A percentile compares a stretch with the other conserved stretches of the same genome.
These are phyloP conservation scores for Allophyes oxyacanthae DNA, from an alignment of 2,888 invertebrate species.

Conservation along the genomic window DNA sequence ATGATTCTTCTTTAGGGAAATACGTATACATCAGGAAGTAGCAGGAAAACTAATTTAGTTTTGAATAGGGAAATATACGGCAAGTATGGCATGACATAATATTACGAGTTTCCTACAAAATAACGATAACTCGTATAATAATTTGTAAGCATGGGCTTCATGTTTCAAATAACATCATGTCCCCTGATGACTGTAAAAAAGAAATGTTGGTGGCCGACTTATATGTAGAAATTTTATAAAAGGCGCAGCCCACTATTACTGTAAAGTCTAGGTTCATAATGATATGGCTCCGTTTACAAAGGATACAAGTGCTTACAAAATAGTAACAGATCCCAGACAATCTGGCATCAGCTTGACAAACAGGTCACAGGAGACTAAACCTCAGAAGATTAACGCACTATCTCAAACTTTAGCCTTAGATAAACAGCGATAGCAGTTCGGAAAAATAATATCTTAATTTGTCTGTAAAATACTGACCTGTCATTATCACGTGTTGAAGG, in stretches of 20 bases:
- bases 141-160: constrained; percentile 1
- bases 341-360: constrained; percentile 4
- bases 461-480: constrained; percentile 69
- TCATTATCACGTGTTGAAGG: constrained; percentile 65
- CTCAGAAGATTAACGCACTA: constrained; percentile 14
- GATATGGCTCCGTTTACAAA: constrained; percentile 11
- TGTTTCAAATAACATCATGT: constrained; percentile 7
- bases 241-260: constrained; percentile 11
- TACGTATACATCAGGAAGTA: neutral
- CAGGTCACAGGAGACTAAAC: constrained; percentile 8
- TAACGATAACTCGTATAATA: neutral
- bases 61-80: neutral
- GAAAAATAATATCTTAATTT: constrained; percentile 16
- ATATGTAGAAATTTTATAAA: constrained; percentile 17
- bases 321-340: constrained; percentile 7
- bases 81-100: neutral
- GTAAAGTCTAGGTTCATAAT: constrained; percentile 35
- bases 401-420: constrained; percentile 18
- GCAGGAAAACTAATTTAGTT: constrained; percentile 15
- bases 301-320: constrained; percentile 12
- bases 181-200: constrained; percentile 16
- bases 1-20: too few relatives aligned
- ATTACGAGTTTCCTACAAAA: neutral
- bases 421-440: constrained; percentile 31
- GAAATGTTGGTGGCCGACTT: constrained; percentile 19